A percentile compares a stretch with the other conserved stretches of the same genome.
These are phyloP conservation scores for Xenopus petersii DNA, from an alignment of 2,797 vertebrate genomes.

Conservation along the genomic window DNA sequence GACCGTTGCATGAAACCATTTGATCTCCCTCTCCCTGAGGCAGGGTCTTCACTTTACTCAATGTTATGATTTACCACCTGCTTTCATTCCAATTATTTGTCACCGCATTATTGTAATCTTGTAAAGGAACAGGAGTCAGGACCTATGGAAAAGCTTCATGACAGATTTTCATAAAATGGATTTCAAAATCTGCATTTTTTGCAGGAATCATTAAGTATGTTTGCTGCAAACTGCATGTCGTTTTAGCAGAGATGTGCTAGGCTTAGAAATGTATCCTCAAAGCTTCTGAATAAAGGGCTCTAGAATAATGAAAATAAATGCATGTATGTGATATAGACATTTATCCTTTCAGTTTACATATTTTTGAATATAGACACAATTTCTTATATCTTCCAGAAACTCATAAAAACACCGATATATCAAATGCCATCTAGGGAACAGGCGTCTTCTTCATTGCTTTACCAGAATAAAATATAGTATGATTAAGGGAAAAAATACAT, in stretches of 20 bases:
- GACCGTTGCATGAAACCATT: neutral
- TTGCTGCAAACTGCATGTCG: neutral
- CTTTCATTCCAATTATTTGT: neutral
- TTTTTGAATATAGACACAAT: too few relatives aligned
- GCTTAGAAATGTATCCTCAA: too few relatives aligned
- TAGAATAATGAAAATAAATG: too few relatives aligned
- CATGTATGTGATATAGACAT: too few relatives aligned
- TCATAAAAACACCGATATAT: too few relatives aligned
- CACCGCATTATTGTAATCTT: conserved; percentile 8
- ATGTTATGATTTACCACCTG: neutral
- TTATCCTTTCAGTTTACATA: too few relatives aligned
- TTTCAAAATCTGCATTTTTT: neutral
- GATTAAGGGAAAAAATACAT: too few relatives aligned
- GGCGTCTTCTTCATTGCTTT: too few relatives aligned
- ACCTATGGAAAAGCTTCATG: conserved; percentile 9
- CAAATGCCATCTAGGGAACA: too few relatives aligned
- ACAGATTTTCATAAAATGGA: conserved; percentile 2
- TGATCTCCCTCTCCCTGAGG: neutral
- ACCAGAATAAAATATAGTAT: too few relatives aligned
- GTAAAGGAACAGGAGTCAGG: conserved; percentile 4
- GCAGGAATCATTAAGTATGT: neutral
- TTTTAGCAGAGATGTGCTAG: neutral
- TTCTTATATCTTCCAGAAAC: too few relatives aligned
- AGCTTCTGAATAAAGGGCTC: too few relatives aligned
- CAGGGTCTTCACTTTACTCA: neutral